Base-by-base conservation (phyloP, 1,140 invertebrate species). In the Chironomus tepperi region DNA sequence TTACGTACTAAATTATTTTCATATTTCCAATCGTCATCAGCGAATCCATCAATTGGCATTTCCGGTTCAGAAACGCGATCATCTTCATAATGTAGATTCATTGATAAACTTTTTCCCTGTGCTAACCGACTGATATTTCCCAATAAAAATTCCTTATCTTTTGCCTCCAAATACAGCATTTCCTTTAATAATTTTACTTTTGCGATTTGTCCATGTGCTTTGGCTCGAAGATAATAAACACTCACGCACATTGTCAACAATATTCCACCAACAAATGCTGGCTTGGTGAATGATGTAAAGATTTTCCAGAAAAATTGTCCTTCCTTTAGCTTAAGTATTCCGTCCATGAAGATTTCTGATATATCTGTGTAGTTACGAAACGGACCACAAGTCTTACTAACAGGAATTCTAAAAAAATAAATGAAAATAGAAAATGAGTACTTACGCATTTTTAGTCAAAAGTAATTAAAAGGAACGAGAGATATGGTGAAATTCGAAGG, bases 131-230 rank as follows among this genome's bases (percentile, higher is more conserved):
- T 80, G 77, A 89, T 87, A 77, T 84, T 84, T 43, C 83, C 79
- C n/a, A 91, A 82, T 65, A 92, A 83, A 82, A 90, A 92, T 77
- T 92, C 88, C 81, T 91, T 92, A 80, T 93, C 91, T 80, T 88
- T 87, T 1, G 89, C 87, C 79, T 90, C 88, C 76, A 90, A 80
- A 57, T 88, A 82, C 43, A 93, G 81, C 86, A 93, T 91, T 57
- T 88, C 84, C 16, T 88, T 85, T 64, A 92, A 81, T 47, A 91
- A 84, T 42, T 82, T 80, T 34, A 90, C 88, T 85, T 90, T 88
- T 76, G 87, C 83, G 70, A 82, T 84, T 76, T 87, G 87, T 7
- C 91, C 90, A 7, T 83, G 77, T 0, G 88, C 86, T 75, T 88
- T 84, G 1, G 90, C 88, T 43, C 88, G 85, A 75, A 89, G 83